Base-by-base conservation (phyloP, 2,797 vertebrate species). In the Taeniopygia guttata region DNA sequence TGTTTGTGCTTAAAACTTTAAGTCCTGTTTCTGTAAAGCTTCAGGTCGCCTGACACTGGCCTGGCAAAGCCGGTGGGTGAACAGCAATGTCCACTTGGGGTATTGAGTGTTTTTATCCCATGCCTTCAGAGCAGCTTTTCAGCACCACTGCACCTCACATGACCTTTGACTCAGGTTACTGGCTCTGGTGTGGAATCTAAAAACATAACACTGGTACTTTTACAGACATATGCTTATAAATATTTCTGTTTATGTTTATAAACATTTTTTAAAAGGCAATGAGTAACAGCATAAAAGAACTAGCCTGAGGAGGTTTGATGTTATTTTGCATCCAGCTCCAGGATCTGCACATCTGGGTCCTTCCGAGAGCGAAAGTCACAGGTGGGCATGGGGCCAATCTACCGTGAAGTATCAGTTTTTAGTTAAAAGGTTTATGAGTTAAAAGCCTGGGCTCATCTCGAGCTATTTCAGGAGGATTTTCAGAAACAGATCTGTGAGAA, bases 41-140 rank as follows among this genome's bases (percentile, higher is more conserved):
- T 58, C 46, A 4, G 15, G 56, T 30, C 3, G 15, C 9, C 1
- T 13, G 38, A 6, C 17, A 2, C 4, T 13, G 0, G 1, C 21
- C 52, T 32, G 29, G 58, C 34, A 18, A 21, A 62, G 63, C 32
- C 7, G 2, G 34, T 29, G 55, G 42, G 17, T 69, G 40, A 29
- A 13, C 9, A 15, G 2, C 22, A 1, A 20, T 6, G n/a, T 16
- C 16, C 19, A 0, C 16, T 38, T 21, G 11, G 42, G 42, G 25
- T 40, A 22, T 3, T 30, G 56, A 3, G 9, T 38, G 30, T 68
- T 87, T 66, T 64, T 34, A 3, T 20, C 15, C 0, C 0, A 14
- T 70, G 52, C 34, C 27, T 73, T 45, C 26, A 9, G 2, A 32
- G 25, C 55, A 59, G 63, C 46, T 51, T 76, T 22, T 11, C 11